Conservation (phyloP, 2,797 vertebrate species). For the Anabacerthia variegaticeps region DNA sequence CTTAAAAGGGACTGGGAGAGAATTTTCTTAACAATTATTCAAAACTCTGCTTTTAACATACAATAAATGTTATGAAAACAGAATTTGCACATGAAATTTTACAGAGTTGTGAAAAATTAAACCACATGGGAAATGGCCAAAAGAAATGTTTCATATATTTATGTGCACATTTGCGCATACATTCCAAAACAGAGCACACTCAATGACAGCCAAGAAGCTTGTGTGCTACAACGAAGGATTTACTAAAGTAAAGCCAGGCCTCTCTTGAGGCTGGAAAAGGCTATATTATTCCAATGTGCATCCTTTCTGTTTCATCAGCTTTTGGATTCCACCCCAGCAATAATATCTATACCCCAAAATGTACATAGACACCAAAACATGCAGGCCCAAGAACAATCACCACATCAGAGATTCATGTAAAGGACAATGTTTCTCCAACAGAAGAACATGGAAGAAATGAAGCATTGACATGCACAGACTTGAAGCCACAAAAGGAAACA, state of each 20-base stretch:
- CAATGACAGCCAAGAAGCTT: background rate
- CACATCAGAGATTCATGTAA: background rate
- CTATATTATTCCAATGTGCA: background rate
- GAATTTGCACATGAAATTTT: background rate
- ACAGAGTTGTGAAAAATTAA: constrained; percentile 13
- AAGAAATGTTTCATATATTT: background rate
- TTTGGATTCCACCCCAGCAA: background rate
- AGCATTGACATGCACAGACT: fast-evolving
- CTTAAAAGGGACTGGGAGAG: background rate
- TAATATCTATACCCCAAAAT: background rate
- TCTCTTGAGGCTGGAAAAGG: background rate
- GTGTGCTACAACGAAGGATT: fast-evolving
- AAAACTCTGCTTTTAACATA: background rate
- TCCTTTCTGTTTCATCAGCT: background rate
- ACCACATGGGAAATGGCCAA: background rate
- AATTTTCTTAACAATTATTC: background rate
- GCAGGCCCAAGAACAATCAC: background rate
- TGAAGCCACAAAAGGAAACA: background rate
- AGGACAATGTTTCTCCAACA: background rate
- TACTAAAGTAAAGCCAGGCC: background rate
- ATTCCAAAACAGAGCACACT: background rate
- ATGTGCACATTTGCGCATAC: background rate
- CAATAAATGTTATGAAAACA: background rate
- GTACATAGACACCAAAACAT: fast-evolving
- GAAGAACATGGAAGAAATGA: background rate